Percentiles rank a stretch among this genome's conserved stretches.
These are phyloP conservation scores for Notolabrus celidotus DNA, from an alignment of 2,797 vertebrate species.

Conservation along the genomic window DNA sequence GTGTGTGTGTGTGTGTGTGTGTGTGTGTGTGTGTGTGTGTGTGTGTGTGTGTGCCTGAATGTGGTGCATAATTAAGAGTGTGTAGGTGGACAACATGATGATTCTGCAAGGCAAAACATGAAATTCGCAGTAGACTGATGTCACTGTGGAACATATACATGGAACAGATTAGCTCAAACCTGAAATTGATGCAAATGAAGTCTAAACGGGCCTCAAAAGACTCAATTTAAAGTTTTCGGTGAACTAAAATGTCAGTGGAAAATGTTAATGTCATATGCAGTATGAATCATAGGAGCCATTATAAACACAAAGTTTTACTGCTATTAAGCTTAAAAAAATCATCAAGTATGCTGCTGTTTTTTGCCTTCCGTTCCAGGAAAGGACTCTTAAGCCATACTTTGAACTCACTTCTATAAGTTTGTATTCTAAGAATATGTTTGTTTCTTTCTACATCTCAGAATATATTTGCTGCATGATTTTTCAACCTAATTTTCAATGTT, in stretches of 20 bases:
- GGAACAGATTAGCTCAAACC: background rate
- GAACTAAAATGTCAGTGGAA: background rate
- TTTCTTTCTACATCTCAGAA: too few species aligned
- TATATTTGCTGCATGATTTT: too few species aligned
- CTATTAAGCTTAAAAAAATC: background rate
- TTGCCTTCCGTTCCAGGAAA: background rate
- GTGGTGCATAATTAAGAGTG: constrained; percentile 7
- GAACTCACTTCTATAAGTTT: background rate
- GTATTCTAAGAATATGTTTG: too few species aligned
- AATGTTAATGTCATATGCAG: background rate
- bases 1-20: constrained; percentile 15
- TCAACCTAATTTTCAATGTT: too few species aligned
- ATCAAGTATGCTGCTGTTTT: background rate
- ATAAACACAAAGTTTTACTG: background rate
- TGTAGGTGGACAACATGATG: constrained; percentile 38
- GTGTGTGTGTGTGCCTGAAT: background rate
- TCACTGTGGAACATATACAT: background rate
- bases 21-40: background rate
- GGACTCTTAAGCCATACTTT: background rate
- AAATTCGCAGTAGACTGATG: background rate
- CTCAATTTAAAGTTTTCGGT: background rate
- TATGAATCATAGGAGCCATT: background rate
- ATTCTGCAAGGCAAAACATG: constrained; percentile 21
- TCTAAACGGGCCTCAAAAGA: background rate
- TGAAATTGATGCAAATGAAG: background rate